A percentile compares a stretch with the other conserved stretches of the same genome.
Conservation (phyloP, 1,140 invertebrate genomes). For the Neelides sp. region DNA sequence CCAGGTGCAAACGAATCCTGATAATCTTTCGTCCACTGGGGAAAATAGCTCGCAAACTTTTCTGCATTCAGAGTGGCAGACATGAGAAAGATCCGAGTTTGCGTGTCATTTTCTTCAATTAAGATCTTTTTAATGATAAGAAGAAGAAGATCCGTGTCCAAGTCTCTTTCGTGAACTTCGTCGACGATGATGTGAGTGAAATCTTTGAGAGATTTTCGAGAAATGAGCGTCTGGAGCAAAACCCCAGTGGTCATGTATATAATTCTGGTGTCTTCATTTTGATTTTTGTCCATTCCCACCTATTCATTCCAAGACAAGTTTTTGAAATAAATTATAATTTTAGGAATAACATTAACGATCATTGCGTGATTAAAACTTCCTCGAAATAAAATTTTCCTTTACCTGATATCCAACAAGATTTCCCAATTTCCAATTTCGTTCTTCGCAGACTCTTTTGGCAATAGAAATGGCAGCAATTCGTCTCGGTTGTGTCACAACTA, state of each 20-base stretch:
- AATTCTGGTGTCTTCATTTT: slow-evolving; percentile 58
- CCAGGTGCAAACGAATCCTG: not conserved
- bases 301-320: slow-evolving; percentile 29
- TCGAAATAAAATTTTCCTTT: slow-evolving; percentile 27
- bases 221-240: slow-evolving; percentile 50
- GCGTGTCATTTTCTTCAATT: slow-evolving; percentile 15
- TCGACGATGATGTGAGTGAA: slow-evolving; percentile 87
- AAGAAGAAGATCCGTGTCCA: slow-evolving; percentile 86
- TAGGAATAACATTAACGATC: not conserved
- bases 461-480: slow-evolving; percentile 83
- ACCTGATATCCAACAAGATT: slow-evolving; percentile 76
- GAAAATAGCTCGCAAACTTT: slow-evolving; percentile 45
- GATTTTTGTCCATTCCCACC: slow-evolving; percentile 51
- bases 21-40: slow-evolving; percentile 37
- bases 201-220: slow-evolving; percentile 43
- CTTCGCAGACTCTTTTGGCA: slow-evolving; percentile 76
- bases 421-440: slow-evolving; percentile 68
- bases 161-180: slow-evolving; percentile 88
- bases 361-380: not conserved
- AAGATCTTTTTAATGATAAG: slow-evolving; percentile 60
- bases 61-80: slow-evolving; percentile 44
- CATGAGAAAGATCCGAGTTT: slow-evolving; percentile 44
- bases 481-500: slow-evolving; percentile 84
- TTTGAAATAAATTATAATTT: not conserved
- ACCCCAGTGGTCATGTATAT: slow-evolving; percentile 72